Conservation (phyloP, 2,888 invertebrate genomes). For the Volucella inflata region DNA sequence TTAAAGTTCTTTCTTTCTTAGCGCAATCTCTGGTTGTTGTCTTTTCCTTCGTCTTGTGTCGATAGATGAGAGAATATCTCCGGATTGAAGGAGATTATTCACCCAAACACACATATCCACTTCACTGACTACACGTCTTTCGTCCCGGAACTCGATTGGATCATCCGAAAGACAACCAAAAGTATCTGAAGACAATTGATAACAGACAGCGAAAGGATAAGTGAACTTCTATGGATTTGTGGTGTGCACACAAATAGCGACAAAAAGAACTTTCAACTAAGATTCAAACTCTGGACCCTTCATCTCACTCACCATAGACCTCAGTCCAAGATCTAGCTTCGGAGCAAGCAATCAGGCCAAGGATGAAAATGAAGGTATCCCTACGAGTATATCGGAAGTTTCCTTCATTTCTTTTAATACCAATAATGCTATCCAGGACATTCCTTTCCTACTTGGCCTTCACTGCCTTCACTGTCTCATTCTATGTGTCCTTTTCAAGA, state of each 20-base stretch:
- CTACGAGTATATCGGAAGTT: slow-evolving; percentile 32
- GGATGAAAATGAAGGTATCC: slow-evolving; percentile 43
- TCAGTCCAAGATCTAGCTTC: slow-evolving; percentile 6
- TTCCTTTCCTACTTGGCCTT: slow-evolving; percentile 24
- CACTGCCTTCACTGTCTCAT: background rate
- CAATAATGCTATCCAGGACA: slow-evolving; percentile 66
- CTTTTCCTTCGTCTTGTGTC: slow-evolving; percentile 29
- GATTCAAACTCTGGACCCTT: background rate
- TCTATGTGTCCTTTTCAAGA: background rate
- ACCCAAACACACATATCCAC: slow-evolving; percentile 15
- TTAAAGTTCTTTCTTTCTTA: no score
- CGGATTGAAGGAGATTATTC: slow-evolving; percentile 47
- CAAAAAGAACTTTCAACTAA: slow-evolving; percentile 1
- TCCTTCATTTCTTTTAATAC: slow-evolving; percentile 68
- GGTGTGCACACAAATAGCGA: slow-evolving; percentile 27
- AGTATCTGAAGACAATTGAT: slow-evolving; percentile 75
- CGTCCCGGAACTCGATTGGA: background rate
- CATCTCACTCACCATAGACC: background rate
- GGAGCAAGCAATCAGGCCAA: background rate
- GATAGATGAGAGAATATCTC: slow-evolving; percentile 55
- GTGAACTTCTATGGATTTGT: slow-evolving; percentile 67
- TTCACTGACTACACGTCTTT: slow-evolving; percentile 7
- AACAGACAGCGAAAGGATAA: slow-evolving; percentile 69
- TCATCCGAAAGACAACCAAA: slow-evolving; percentile 67
- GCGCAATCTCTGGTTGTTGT: background rate